Evolutionary conservation across 2,888 invertebrate genomes (phyloP).

Genomic region (Spodoptera picta): DNA sequence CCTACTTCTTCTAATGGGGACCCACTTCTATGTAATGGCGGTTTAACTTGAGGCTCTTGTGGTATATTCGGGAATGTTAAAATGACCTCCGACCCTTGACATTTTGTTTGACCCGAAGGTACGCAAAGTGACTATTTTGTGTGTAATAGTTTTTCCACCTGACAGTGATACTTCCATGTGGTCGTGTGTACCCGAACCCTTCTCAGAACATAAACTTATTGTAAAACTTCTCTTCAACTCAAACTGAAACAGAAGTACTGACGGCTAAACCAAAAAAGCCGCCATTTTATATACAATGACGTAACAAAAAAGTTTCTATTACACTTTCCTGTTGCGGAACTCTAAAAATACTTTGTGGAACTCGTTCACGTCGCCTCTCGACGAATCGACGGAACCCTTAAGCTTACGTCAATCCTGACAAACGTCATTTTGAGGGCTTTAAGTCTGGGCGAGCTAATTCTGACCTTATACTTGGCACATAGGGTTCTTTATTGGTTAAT

Average conservation of each 20-base stretch:
- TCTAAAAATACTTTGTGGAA: slow-evolving; percentile 51
- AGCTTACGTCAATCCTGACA: slow-evolving; percentile 50
- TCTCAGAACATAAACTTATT: not conserved
- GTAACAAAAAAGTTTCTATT: slow-evolving; percentile 50
- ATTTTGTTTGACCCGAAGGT: no score
- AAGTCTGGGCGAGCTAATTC: not conserved
- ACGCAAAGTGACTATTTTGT: no score
- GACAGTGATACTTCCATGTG: no score
- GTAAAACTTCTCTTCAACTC: slow-evolving; percentile 1
- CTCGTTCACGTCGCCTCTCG: slow-evolving; percentile 44
- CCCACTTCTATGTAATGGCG: no score
- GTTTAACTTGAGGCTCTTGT: no score
- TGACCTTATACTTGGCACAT: accelerated
- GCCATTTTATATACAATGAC: slow-evolving; percentile 41
- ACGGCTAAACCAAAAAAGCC: slow-evolving; percentile 21
- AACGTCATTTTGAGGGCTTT: slow-evolving; percentile 43
- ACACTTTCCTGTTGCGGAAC: slow-evolving; percentile 46
- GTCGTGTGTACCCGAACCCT: no score
- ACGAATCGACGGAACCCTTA: slow-evolving; percentile 47
- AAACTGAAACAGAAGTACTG: slow-evolving; percentile 14
- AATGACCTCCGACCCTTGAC: no score
- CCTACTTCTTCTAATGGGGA: no score
- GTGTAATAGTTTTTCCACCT: no score
- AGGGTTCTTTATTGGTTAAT: not conserved
- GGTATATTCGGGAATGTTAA: no score